Base-by-base conservation (phyloP, 2,797 vertebrate species). In the Decapterus maruadsi region DNA sequence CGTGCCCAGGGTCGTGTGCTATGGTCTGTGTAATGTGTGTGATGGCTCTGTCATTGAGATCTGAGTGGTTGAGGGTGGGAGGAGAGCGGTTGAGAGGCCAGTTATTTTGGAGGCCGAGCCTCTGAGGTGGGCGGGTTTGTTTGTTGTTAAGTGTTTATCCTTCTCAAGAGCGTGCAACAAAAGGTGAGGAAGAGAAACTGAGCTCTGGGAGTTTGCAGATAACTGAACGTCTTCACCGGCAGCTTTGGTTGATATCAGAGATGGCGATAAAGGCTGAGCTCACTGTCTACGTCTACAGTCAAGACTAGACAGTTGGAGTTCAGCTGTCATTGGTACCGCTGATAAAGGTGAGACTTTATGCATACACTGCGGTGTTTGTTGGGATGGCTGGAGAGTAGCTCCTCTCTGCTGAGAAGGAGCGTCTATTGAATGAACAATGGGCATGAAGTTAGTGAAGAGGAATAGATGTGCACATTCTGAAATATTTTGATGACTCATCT, bases 1-100 rank as follows among this genome's bases (percentile, higher is more conserved):
- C 45, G 20, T 70, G 51, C 60, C 53, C 50, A 12, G 3, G 72
- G 65, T 67, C 29, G 31, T 54, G 43, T 11, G 69, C 58, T 72
- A 11, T 80, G 55, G 74, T 78, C 54, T 79, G 70, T 65, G 72
- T 45, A 59, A 58, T 77, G 63, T 51, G 38, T 78, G 69, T 72
- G 78, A 70, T 66, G 71, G 36, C 31, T 60, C 55, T 74, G 81
- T 72, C 68, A 71, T 26, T 68, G 68, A 67, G 53, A 57, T 55
- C 56, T 61, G 34, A 38, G 26, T 71, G 17, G n/a, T 20, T 40
- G 20, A 45, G 17, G 48, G 16, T 17, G 8, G 34, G 34, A 36
- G 34, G 34, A 6, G 6, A 26, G 26, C 26, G 34, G 40, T 45
- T 19, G 16, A 12, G 19, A 81, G 48, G 38, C 34, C 29, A 22